Conservation (phyloP, 2,888 invertebrate genomes). For the Mesochorus sp. region DNA sequence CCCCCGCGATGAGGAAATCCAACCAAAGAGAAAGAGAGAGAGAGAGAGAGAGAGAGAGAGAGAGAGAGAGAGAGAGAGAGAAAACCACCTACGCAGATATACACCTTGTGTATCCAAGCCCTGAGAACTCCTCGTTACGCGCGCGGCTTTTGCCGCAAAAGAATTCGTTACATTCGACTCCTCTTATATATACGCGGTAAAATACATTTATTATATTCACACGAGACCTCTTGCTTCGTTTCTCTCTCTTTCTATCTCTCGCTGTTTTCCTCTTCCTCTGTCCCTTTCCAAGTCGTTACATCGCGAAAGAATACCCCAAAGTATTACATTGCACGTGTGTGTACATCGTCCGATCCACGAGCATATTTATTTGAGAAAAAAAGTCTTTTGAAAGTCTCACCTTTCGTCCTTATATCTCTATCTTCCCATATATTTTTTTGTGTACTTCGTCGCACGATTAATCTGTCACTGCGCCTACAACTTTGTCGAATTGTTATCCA, state of each 20-base stretch:
- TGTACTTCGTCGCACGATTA: conserved; percentile 20
- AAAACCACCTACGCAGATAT: conserved; percentile 71
- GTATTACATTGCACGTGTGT: conserved; percentile 33
- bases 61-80: no score
- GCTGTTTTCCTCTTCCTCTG: no score
- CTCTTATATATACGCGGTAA: conserved; percentile 15
- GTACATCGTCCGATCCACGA: background rate
- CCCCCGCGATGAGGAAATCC: conserved; percentile 67
- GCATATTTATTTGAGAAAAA: conserved; percentile 52
- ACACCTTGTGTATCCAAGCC: conserved; percentile 46
- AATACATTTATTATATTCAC: conserved; percentile 56
- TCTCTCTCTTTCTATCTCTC: background rate
- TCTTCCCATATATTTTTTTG: background rate
- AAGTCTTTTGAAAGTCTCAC: conserved; percentile 37
- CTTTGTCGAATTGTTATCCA: conserved; percentile 20
- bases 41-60: no score
- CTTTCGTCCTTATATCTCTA: conserved; percentile 28
- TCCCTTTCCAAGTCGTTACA: no score
- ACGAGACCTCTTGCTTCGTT: conserved; percentile 27
- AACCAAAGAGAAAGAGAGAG: no score
- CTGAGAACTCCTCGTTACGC: conserved; percentile 61
- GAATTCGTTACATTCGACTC: conserved; percentile 53
- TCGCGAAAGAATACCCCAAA: conserved; percentile 39
- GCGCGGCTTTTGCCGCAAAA: conserved; percentile 61
- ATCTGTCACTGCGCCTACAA: conserved; percentile 8